Evolutionary conservation across 2,797 vertebrate species (phyloP).

Genomic region (Pipistrellus kuhlii): DNA sequence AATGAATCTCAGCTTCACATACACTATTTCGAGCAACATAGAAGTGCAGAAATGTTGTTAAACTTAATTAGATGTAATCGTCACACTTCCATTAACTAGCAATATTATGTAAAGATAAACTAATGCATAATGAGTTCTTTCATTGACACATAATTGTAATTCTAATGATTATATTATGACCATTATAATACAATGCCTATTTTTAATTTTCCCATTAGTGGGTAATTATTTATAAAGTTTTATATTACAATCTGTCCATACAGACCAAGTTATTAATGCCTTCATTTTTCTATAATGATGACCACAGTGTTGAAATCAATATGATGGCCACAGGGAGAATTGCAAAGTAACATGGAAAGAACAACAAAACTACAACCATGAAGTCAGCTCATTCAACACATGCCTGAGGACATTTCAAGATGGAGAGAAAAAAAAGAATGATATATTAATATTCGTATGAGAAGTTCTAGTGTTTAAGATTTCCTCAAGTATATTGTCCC

Average conservation of each 20-base stretch:
- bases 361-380: conserved; percentile 46
- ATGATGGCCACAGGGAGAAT: conserved; percentile 74
- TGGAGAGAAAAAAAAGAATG: conserved; percentile 41
- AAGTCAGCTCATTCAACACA: background rate
- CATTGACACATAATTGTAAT: conserved; percentile 86
- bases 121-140: conserved; percentile 85
- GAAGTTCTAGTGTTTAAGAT: conserved; percentile 42
- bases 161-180: conserved; percentile 86
- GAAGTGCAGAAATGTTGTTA: conserved; percentile 77
- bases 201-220: conserved; percentile 86
- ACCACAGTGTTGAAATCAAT: conserved; percentile 80
- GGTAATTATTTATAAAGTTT: conserved; percentile 86
- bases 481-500: conserved; percentile 26
- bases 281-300: conserved; percentile 78
- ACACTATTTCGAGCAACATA: conserved; percentile 75
- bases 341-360: conserved; percentile 65
- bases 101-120: conserved; percentile 89
- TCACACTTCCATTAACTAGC: conserved; percentile 85
- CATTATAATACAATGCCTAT: conserved; percentile 82
- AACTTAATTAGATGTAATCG: conserved; percentile 86
- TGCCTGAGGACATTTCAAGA: conserved; percentile 38
- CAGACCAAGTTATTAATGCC: conserved; percentile 84
- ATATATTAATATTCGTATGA: conserved; percentile 23
- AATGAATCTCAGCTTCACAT: conserved; percentile 45
- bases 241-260: conserved; percentile 80